These are phyloP conservation scores for Oegoconia quadripuncta DNA, from an alignment of 2,888 invertebrate species.

Conservation along the genomic window DNA sequence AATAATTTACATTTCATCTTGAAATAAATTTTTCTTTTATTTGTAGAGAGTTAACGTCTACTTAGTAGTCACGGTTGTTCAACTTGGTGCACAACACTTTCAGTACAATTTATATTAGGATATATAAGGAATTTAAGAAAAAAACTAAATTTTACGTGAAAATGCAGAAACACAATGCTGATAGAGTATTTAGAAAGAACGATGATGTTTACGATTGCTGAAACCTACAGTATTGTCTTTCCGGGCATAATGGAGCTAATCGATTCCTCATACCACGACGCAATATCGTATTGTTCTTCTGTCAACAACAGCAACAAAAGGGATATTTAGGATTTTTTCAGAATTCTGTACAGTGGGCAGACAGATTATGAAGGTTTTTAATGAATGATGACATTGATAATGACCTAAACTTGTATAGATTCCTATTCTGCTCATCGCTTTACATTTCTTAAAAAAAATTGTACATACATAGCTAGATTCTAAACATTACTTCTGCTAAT, in stretches of 20 bases:
- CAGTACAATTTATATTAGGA: background rate
- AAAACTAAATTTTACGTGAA: too few relatives aligned
- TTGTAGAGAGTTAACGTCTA: background rate
- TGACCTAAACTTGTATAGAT: too few relatives aligned
- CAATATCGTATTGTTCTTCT: conserved; percentile 34
- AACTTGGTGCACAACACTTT: background rate
- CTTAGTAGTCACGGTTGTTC: background rate
- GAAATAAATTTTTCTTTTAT: background rate
- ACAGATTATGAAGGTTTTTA: too few relatives aligned
- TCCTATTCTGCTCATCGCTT: too few relatives aligned
- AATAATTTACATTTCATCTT: too few relatives aligned
- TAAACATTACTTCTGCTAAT: too few relatives aligned
- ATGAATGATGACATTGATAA: too few relatives aligned
- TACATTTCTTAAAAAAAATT: too few relatives aligned
- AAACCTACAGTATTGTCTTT: conserved; percentile 13
- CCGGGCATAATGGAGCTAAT: conserved; percentile 31
- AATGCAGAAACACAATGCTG: background rate
- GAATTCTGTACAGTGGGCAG: too few relatives aligned
- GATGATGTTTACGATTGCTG: conserved; percentile 8
- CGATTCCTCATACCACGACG: conserved; percentile 26
- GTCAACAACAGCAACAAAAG: conserved; percentile 13
- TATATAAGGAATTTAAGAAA: too few relatives aligned
- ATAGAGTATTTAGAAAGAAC: background rate
- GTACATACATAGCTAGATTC: too few relatives aligned
- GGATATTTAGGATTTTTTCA: too few relatives aligned